Conservation (phyloP, 2,888 invertebrate genomes). For the Rhamphomyia laevipes region DNA sequence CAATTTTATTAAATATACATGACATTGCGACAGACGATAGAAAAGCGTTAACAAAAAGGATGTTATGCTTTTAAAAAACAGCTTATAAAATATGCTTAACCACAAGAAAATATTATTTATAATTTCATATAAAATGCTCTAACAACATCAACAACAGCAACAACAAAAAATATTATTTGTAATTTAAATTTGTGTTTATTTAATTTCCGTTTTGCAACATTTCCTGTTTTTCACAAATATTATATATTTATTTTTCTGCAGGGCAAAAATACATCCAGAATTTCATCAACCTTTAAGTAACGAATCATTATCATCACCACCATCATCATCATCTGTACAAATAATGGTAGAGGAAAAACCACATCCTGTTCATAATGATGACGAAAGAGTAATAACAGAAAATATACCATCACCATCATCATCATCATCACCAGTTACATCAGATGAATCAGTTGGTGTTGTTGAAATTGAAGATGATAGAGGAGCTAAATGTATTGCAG, state of each 20-base stretch:
- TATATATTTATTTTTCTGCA: conserved; percentile 25
- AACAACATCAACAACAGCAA: no score
- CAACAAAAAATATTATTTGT: no score
- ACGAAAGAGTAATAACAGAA: background rate
- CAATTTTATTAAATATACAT: no score
- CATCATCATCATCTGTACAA: background rate
- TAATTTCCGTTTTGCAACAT: no score
- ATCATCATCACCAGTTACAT: background rate
- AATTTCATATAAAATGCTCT: no score
- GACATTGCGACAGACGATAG: no score
- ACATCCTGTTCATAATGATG: background rate
- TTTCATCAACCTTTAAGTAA: conserved; percentile 38
- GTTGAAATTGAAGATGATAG: no score
- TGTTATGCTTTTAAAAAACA: no score
- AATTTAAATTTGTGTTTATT: no score
- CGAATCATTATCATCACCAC: conserved; percentile 9
- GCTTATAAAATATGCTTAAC: no score
- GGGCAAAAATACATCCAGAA: conserved; percentile 60
- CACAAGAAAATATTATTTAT: no score
- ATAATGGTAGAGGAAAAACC: background rate
- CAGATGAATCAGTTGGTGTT: background rate
- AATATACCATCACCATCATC: background rate
- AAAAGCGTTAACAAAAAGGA: no score
- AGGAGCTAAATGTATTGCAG: background rate
- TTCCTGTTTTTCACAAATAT: background rate